Evolutionary conservation across 1,140 invertebrate species (phyloP).

Genomic region (Antheraea mylitta): DNA sequence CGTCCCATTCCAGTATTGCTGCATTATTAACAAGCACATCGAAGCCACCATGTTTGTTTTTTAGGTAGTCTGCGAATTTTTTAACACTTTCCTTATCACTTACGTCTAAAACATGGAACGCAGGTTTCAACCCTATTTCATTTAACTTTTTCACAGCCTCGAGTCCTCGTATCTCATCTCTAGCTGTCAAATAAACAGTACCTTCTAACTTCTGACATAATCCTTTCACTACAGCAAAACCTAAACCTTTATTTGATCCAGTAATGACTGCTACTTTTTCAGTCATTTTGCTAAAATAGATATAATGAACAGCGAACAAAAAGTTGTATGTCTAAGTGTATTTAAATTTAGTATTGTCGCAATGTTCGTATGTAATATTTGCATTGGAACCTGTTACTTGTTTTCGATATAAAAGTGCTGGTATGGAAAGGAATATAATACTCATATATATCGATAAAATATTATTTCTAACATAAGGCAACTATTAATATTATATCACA

Average conservation of each 20-base stretch:
- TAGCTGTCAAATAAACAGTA: constrained; percentile 83
- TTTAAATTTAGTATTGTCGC: no score
- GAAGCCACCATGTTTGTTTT: constrained; percentile 84
- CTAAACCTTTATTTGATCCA: constrained; percentile 88
- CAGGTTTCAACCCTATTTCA: constrained; percentile 73
- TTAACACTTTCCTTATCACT: constrained; percentile 80
- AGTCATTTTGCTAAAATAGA: constrained; percentile 34
- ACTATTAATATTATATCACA: no score
- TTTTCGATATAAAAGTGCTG: no score
- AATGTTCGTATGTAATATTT: no score
- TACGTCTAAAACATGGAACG: constrained; percentile 86
- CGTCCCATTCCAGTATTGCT: constrained; percentile 85
- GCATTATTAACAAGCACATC: constrained; percentile 93
- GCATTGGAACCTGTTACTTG: no score
- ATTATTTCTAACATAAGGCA: no score
- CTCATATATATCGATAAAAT: no score
- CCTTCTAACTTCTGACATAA: constrained; percentile 82
- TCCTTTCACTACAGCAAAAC: constrained; percentile 84
- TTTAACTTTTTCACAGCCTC: constrained; percentile 80
- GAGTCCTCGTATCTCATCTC: constrained; percentile 78
- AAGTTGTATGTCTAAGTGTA: no score
- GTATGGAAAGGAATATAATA: no score
- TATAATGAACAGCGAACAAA: no score
- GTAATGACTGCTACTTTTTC: constrained; percentile 81
- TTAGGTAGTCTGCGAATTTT: constrained; percentile 80